Evolutionary conservation across 2,113 vertebrate species (phyloP), one percentile per base, ranked within the genome.

Genomic region (Zosterops lateralis): DNA sequence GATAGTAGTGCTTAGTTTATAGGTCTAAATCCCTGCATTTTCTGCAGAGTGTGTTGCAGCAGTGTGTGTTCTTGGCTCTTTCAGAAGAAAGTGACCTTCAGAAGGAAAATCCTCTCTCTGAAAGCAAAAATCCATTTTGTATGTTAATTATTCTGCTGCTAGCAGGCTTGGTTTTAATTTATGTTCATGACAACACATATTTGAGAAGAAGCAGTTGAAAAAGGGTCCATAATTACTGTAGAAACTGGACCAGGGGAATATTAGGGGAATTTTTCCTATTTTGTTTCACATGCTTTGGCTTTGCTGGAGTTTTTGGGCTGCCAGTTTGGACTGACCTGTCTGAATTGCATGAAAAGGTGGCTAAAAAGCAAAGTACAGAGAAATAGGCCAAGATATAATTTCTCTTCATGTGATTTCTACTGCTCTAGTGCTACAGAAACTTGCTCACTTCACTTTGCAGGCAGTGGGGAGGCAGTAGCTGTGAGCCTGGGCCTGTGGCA

Each of bases 81-180:
- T 87, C 48, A 34, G 83, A 94, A 58, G 91, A 58, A 71, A 77
- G 74, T 97, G 97, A 98, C 97, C 97, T 98, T 97, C 92, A 92
- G 61, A 51, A 76, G 57, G 57, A 70, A 85, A 92, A 92, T 93
- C 83, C 53, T 94, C 90, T 92, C 60, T 97, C 80, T 95, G 90
- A 86, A 97, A 96, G 96, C 72, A 96, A 89, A 97, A 92, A 18
- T 45, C 9, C 67, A 93, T 95, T 93, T 89, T 61, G 91, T 94
- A 96, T 96, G 93, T 94, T 97, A 97, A 97, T 97, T 96, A 96
- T 95, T 97, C 96, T 90, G 80, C 80, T 95, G 47, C 21, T 38
- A 96, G 74, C 26, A 61, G 83, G 75, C 84, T 92, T 81, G 6
- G 9, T 26, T 96, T 96, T 65, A 48, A 92, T 97, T 97, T 96